Conservation (phyloP, 2,797 vertebrate species). For the Thamnophis elegans region DNA sequence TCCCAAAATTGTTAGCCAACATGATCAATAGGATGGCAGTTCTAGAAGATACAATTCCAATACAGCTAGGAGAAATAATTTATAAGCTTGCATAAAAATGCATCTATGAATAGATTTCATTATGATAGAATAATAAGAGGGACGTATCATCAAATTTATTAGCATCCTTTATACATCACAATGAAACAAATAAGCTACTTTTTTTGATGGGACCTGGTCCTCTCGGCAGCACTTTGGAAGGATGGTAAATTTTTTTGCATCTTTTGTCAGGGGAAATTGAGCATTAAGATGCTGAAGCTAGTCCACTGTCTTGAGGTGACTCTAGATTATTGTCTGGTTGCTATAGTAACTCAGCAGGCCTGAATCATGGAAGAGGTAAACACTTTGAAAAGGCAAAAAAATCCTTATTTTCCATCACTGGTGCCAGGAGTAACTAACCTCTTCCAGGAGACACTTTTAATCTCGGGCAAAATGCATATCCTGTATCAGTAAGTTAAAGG, state of each 20-base stretch:
- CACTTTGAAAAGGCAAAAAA: slow-evolving; percentile 47
- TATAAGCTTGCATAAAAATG: not conserved
- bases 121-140: slow-evolving; percentile 6
- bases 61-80: not conserved
- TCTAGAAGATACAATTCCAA: not conserved
- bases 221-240: not conserved
- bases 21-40: not conserved
- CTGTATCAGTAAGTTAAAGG: too few species aligned
- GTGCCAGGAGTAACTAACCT: not conserved
- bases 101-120: not conserved
- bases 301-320: slow-evolving; percentile 67
- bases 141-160: slow-evolving; percentile 16
- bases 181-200: not conserved
- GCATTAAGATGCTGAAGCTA: slow-evolving; percentile 32
- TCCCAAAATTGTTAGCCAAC: not conserved
- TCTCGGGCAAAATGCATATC: not conserved
- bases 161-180: not conserved
- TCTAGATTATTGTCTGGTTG: slow-evolving; percentile 76
- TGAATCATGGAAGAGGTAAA: slow-evolving; percentile 60
- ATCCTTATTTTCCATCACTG: slow-evolving; percentile 5
- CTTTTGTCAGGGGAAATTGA: slow-evolving; percentile 36
- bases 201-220: not conserved
- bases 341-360: slow-evolving; percentile 78
- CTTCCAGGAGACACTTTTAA: not conserved
- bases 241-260: slow-evolving; percentile 23